Conservation (phyloP, 1,140 invertebrate genomes). For the Procambarus virginalis region DNA sequence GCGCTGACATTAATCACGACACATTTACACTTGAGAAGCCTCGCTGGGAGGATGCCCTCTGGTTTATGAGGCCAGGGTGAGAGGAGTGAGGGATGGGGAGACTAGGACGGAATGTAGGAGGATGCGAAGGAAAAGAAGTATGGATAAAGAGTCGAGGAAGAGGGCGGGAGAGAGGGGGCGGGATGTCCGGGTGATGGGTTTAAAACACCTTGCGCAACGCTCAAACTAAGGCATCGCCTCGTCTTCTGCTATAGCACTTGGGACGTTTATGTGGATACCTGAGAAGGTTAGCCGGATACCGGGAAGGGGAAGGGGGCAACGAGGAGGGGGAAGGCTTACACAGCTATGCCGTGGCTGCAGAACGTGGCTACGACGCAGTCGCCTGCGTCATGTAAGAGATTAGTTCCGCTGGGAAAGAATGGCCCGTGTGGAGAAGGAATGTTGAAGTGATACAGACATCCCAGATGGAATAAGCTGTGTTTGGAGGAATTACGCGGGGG, state of each 20-base stretch:
- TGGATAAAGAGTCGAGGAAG: not conserved
- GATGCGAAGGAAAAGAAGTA: not conserved
- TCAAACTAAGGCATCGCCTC: not conserved
- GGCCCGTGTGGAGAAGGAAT: no score
- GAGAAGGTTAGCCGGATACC: not conserved
- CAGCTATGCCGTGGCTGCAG: not conserved
- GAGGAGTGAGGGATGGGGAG: not conserved
- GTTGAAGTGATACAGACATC: no score
- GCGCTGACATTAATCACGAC: constrained; percentile 13
- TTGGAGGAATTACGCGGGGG: no score
- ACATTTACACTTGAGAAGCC: not conserved
- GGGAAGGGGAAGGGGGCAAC: not conserved
- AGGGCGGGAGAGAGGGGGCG: not conserved
- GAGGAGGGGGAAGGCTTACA: no score
- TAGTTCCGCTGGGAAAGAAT: no score
- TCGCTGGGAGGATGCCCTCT: not conserved
- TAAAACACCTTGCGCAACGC: not conserved
- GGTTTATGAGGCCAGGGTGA: not conserved
- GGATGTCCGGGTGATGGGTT: not conserved
- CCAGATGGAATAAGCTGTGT: no score
- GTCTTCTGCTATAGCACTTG: not conserved
- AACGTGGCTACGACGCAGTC: no score
- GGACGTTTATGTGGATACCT: not conserved
- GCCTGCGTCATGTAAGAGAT: no score
- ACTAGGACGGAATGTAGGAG: not conserved